phyloP scores from a whole-genome alignment of 2,888 invertebrate genomes.

The Quadriops clusia region DNA sequence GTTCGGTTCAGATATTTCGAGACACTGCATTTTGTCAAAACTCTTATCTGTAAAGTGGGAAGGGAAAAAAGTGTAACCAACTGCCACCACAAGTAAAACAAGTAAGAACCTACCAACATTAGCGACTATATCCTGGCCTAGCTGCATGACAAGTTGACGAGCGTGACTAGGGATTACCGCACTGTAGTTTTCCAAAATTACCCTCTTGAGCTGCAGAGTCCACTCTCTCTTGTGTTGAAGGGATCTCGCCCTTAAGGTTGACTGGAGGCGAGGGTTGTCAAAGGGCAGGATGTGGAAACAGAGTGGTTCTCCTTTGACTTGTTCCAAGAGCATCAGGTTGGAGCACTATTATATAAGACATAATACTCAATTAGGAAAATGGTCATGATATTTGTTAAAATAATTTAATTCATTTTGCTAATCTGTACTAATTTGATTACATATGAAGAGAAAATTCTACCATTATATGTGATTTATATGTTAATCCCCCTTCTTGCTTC shows the following conservation, averaged over 20 bases:
- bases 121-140: slow-evolving; percentile 57
- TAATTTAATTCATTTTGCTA: too few species aligned
- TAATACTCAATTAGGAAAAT: slow-evolving; percentile 1
- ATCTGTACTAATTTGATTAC: too few species aligned
- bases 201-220: slow-evolving; percentile 69
- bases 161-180: slow-evolving; percentile 92
- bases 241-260: slow-evolving; percentile 75
- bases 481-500: slow-evolving; percentile 81
- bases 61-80: too few species aligned
- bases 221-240: slow-evolving; percentile 78
- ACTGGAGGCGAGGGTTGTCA: slow-evolving; percentile 85
- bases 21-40: too few species aligned
- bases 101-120: too few species aligned
- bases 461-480: slow-evolving; percentile 88
- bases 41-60: too few species aligned
- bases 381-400: background rate
- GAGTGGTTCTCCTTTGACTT: slow-evolving; percentile 84
- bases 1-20: too few species aligned
- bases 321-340: slow-evolving; percentile 93
- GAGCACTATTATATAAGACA: slow-evolving; percentile 62
- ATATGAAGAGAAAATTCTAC: slow-evolving; percentile 37
- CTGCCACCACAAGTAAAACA: too few species aligned
- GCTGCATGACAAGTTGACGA: slow-evolving; percentile 79
- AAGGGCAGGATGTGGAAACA: slow-evolving; percentile 96
- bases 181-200: slow-evolving; percentile 87